phyloP scores from a whole-genome alignment of 1,140 invertebrate species.

The Solenopsis invicta region DNA sequence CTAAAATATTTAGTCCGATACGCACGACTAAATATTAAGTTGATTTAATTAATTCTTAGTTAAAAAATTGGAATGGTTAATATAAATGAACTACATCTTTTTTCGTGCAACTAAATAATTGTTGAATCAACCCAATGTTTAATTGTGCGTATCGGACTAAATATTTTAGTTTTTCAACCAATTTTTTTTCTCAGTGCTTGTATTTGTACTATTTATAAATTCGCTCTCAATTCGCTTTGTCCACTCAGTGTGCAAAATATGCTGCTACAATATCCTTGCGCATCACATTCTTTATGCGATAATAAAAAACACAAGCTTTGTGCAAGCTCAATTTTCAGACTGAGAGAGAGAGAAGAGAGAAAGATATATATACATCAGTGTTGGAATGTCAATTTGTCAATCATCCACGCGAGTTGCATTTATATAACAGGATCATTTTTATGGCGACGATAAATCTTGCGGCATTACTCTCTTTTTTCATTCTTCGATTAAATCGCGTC shows the following conservation, averaged over 20 bases:
- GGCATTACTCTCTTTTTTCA: slow-evolving; percentile 21
- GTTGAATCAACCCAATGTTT: too few species aligned
- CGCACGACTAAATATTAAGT: too few species aligned
- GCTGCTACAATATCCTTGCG: neutral
- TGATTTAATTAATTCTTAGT: too few species aligned
- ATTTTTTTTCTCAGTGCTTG: too few species aligned
- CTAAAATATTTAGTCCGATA: too few species aligned
- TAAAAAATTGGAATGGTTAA: too few species aligned
- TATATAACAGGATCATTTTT: neutral
- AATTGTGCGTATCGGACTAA: too few species aligned
- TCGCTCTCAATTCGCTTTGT: neutral
- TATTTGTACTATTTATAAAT: neutral
- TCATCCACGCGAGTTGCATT: neutral
- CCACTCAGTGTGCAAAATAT: neutral
- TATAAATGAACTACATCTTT: too few species aligned
- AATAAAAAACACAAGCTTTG: neutral
- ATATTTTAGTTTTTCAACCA: too few species aligned
- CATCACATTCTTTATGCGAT: neutral
- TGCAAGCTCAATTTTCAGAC: neutral
- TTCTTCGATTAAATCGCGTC: slow-evolving; percentile 7
- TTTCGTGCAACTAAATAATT: too few species aligned
- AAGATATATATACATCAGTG: too few species aligned
- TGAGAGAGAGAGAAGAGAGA: neutral
- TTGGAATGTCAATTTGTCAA: neutral
- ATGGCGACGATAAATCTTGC: neutral